Conservation (phyloP, 2,797 vertebrate species). For the Clarias pachynema region DNA sequence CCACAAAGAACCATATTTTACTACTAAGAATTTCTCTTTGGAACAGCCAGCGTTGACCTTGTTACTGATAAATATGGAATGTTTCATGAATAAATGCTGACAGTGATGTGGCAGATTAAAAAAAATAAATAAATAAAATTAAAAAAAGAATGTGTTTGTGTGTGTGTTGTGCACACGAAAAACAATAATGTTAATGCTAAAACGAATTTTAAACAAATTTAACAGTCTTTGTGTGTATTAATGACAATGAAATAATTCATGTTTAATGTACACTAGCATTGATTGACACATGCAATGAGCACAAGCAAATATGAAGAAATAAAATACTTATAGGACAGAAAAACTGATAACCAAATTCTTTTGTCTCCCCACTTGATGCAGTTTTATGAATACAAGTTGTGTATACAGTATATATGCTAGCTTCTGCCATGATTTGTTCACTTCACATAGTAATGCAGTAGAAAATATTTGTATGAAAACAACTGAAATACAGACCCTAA, state of each 20-base stretch:
- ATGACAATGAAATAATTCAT: background rate
- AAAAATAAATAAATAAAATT: background rate
- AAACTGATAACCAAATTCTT: background rate
- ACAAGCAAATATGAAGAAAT: background rate
- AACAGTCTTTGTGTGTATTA: background rate
- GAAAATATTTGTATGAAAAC: background rate
- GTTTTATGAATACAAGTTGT: background rate
- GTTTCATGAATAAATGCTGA: background rate
- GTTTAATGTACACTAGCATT: background rate
- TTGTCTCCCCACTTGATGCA: background rate
- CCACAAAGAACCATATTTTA: background rate
- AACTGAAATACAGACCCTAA: background rate
- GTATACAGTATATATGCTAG: background rate
- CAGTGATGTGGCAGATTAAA: background rate
- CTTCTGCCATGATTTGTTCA: background rate
- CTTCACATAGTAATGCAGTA: background rate
- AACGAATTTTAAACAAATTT: background rate
- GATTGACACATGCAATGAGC: background rate
- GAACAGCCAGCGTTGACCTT: background rate
- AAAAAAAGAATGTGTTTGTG: background rate
- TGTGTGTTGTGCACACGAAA: background rate
- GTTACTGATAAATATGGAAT: background rate
- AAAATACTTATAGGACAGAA: background rate
- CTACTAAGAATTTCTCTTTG: background rate
- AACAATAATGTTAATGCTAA: background rate